These are phyloP conservation scores for Perdita meconis DNA, from an alignment of 2,888 invertebrate species.

Conservation along the genomic window DNA sequence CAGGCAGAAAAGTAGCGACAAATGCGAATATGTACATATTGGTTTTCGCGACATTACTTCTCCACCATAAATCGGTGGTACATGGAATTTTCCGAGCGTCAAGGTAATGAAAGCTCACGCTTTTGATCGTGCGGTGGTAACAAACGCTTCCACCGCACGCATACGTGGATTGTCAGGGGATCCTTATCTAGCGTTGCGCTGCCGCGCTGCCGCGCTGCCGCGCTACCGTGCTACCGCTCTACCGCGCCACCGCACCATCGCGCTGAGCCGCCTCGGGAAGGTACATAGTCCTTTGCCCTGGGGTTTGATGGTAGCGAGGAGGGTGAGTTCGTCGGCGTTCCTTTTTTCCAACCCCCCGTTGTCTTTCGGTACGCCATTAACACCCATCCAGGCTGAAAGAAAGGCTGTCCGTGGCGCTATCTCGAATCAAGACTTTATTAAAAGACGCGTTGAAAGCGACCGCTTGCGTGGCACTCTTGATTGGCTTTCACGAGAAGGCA, in stretches of 20 bases:
- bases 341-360: constrained; percentile 61
- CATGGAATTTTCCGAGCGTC: constrained; percentile 76
- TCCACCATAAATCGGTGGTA: constrained; percentile 74
- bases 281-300: constrained; percentile 71
- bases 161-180: constrained; percentile 71
- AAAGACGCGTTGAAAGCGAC: constrained; percentile 68
- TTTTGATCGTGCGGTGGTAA: constrained; percentile 69
- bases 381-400: constrained; percentile 59
- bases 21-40: too few relatives aligned
- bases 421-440: constrained; percentile 72
- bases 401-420: constrained; percentile 57
- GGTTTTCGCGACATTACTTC: not conserved
- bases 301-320: constrained; percentile 45
- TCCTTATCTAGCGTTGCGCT: constrained; percentile 80
- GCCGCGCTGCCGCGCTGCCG: constrained; percentile 77
- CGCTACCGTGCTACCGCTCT: constrained; percentile 79
- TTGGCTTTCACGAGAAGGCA: constrained; percentile 67
- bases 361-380: constrained; percentile 73
- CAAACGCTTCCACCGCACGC: constrained; percentile 81
- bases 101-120: constrained; percentile 59
- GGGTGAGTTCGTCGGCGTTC: constrained; percentile 45
- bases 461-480: constrained; percentile 66
- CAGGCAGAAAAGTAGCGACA: not conserved
- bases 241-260: too few relatives aligned
- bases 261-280: too few relatives aligned